phyloP scores from a whole-genome alignment of 2,113 vertebrate genomes.

The Noturus placidus region DNA sequence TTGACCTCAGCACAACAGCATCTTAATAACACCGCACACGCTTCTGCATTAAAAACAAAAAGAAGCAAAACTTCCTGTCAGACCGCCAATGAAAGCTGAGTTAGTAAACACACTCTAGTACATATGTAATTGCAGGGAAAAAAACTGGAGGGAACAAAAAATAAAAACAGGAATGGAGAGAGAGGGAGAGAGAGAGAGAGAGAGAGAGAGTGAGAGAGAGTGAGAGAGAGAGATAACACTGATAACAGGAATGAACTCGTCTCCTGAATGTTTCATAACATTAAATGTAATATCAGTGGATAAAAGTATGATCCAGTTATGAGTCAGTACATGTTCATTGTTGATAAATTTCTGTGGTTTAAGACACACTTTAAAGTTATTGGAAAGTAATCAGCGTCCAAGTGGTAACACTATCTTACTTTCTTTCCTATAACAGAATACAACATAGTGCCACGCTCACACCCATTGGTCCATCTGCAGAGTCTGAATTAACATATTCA shows the following conservation, averaged over 20 bases:
- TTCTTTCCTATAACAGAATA: neutral
- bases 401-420: too few relatives aligned
- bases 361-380: neutral
- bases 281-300: neutral
- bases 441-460: neutral
- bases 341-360: neutral
- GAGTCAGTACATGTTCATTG: too few relatives aligned
- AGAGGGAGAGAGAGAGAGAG: neutral
- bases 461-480: neutral
- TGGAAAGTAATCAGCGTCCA: neutral
- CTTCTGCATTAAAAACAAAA: slow-evolving; percentile 29
- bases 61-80: slow-evolving; percentile 32
- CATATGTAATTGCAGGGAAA: neutral
- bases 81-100: neutral
- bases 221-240: too few relatives aligned
- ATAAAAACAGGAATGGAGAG: neutral
- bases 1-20: slow-evolving; percentile 56
- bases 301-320: neutral
- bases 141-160: neutral
- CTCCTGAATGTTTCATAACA: neutral
- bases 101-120: slow-evolving; percentile 4
- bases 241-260: neutral
- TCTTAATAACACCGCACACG: slow-evolving; percentile 54
- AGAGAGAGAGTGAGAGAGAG: slow-evolving; percentile 1
- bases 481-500: neutral